A percentile compares a stretch with the other conserved stretches of the same genome.
Evolutionary conservation across 2,888 invertebrate species (phyloP).

Genomic region (Agonopterix arenella): DNA sequence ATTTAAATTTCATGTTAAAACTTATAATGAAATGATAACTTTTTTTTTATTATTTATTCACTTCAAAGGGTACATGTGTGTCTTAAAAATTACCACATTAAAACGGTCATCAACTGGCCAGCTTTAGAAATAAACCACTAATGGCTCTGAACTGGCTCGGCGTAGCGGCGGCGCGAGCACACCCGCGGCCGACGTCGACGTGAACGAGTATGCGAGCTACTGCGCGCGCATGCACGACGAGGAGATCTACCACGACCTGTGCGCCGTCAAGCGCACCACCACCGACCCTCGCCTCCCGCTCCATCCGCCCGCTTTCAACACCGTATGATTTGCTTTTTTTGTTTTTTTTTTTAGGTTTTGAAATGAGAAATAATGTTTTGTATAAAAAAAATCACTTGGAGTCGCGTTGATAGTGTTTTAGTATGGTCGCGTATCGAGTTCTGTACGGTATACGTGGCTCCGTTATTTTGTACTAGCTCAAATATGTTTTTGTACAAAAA

Average conservation of each 20-base stretch:
- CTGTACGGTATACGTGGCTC: too few relatives aligned
- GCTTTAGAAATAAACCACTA: slow-evolving; percentile 6
- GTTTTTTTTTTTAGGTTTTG: slow-evolving; percentile 14
- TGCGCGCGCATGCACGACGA: slow-evolving; percentile 88
- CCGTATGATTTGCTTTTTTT: slow-evolving; percentile 61
- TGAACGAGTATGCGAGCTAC: slow-evolving; percentile 81
- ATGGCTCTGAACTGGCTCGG: background rate
- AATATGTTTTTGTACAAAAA: too few relatives aligned
- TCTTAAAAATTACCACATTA: too few relatives aligned
- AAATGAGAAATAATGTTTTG: background rate
- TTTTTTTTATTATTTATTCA: too few relatives aligned
- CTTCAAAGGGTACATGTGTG: too few relatives aligned
- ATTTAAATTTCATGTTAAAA: too few relatives aligned
- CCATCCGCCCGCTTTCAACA: slow-evolving; percentile 61
- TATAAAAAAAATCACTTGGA: too few relatives aligned
- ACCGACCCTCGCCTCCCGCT: slow-evolving; percentile 67
- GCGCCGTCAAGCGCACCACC: slow-evolving; percentile 80
- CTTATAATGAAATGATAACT: too few relatives aligned
- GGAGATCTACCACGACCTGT: slow-evolving; percentile 96
- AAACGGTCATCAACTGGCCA: slow-evolving; percentile 13
- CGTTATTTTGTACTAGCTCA: too few relatives aligned
- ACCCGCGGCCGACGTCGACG: slow-evolving; percentile 43
- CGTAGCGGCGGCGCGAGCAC: slow-evolving; percentile 34
- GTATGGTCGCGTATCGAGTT: too few relatives aligned
- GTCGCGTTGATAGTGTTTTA: too few relatives aligned